phyloP scores from a whole-genome alignment of 2,888 invertebrate species.

The Notodonta ziczac region DNA sequence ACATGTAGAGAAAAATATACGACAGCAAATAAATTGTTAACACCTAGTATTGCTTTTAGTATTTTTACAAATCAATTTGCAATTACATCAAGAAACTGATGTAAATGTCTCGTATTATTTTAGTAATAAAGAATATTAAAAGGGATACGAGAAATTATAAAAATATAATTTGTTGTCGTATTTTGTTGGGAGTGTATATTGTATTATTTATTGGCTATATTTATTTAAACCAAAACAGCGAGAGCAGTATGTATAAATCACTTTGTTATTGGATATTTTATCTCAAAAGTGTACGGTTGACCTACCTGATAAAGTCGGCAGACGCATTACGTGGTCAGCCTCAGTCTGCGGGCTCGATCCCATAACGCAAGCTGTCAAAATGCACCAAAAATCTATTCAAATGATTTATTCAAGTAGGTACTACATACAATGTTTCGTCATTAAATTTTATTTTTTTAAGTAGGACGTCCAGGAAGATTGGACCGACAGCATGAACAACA shows the following conservation, averaged over 20 bases:
- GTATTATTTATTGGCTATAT: neutral
- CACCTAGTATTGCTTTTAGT: too few relatives aligned
- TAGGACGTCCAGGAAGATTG: neutral
- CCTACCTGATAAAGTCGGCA: slow-evolving; percentile 30
- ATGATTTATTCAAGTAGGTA: slow-evolving; percentile 31
- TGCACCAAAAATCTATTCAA: slow-evolving; percentile 54
- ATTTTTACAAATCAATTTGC: too few relatives aligned
- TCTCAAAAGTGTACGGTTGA: slow-evolving; percentile 9
- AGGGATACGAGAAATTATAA: too few relatives aligned
- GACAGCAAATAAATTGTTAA: too few relatives aligned
- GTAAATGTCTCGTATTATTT: too few relatives aligned
- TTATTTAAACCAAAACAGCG: too few relatives aligned
- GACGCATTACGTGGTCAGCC: neutral
- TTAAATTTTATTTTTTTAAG: neutral
- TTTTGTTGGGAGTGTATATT: neutral
- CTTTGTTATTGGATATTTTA: neutral
- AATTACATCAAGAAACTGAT: too few relatives aligned
- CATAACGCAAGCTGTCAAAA: slow-evolving; percentile 53
- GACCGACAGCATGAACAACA: slow-evolving; percentile 2
- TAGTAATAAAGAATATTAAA: too few relatives aligned
- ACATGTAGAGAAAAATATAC: neutral
- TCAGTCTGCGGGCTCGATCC: slow-evolving; percentile 13
- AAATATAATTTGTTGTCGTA: too few relatives aligned
- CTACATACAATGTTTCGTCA: neutral
- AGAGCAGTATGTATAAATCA: too few relatives aligned